Percentiles rank a stretch among this genome's conserved stretches.
Conservation (phyloP, 2,888 invertebrate species). For the Leptopilina myrica region DNA sequence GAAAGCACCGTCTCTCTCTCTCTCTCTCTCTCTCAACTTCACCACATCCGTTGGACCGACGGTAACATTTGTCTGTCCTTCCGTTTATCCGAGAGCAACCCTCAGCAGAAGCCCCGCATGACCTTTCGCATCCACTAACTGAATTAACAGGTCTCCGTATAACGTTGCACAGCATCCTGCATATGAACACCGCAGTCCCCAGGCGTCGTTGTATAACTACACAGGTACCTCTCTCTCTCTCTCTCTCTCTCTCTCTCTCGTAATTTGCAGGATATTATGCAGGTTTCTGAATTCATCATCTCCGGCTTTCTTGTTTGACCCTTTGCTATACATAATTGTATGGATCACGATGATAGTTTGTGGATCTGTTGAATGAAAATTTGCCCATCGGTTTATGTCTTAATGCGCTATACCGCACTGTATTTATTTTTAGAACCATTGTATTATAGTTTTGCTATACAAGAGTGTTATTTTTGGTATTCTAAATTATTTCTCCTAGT, state of each 20-base stretch:
- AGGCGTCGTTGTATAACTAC: slow-evolving; percentile 66
- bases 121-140: slow-evolving; percentile 63
- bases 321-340: neutral
- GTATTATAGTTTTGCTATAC: no score
- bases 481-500: no score
- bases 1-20: neutral
- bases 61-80: slow-evolving; percentile 23
- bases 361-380: no score
- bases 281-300: slow-evolving; percentile 53
- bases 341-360: no score
- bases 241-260: slow-evolving; percentile 56
- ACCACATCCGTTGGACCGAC: slow-evolving; percentile 13
- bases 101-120: slow-evolving; percentile 55
- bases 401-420: no score
- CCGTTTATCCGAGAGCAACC: slow-evolving; percentile 32
- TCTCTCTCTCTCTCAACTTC: slow-evolving; percentile 13
- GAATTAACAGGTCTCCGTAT: slow-evolving; percentile 65
- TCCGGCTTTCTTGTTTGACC: neutral
- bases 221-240: slow-evolving; percentile 61
- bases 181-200: slow-evolving; percentile 57
- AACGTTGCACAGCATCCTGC: slow-evolving; percentile 49
- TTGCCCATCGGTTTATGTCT: no score
- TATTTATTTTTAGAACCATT: no score
- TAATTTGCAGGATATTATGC: slow-evolving; percentile 73
- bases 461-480: no score